phyloP scores from a whole-genome alignment of 2,888 invertebrate genomes.

The Trimorus sp. region DNA sequence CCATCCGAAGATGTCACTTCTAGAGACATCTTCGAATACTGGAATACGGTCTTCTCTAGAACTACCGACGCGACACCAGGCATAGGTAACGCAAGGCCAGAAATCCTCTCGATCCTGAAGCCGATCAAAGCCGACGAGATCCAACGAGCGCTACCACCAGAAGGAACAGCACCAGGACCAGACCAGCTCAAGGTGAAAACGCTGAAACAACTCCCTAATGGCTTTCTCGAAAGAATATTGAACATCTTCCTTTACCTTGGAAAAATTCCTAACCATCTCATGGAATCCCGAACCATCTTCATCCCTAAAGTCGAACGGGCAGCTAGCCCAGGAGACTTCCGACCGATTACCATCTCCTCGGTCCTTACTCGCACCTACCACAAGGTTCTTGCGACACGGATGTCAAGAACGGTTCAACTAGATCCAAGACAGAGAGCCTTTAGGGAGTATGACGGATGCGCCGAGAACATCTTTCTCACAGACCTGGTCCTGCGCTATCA shows the following conservation, averaged over 20 bases:
- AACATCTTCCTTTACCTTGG: not conserved
- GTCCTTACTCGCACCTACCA: slow-evolving; percentile 32
- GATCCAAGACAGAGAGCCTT: slow-evolving; percentile 66
- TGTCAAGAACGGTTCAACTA: slow-evolving; percentile 11
- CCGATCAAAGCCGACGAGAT: no score
- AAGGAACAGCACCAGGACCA: no score
- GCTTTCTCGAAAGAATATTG: no score
- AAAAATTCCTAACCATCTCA: not conserved
- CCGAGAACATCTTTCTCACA: slow-evolving; percentile 62
- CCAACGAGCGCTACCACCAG: no score
- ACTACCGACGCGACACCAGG: no score
- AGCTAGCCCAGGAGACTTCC: slow-evolving; percentile 4
- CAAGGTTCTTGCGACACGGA: slow-evolving; percentile 59
- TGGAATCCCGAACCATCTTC: slow-evolving; percentile 4
- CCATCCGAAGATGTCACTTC: no score
- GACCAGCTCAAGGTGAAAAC: no score
- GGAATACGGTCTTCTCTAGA: no score
- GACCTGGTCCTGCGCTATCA: slow-evolving; percentile 18
- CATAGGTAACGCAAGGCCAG: no score
- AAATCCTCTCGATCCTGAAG: no score
- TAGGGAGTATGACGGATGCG: slow-evolving; percentile 60
- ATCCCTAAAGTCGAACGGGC: slow-evolving; percentile 18
- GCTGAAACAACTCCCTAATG: no score
- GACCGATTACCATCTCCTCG: slow-evolving; percentile 33
- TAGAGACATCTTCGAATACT: no score